A percentile compares a stretch with the other conserved stretches of the same genome.
Evolutionary conservation across 1,140 invertebrate species (phyloP).

Genomic region (Eubasilissa regina): DNA sequence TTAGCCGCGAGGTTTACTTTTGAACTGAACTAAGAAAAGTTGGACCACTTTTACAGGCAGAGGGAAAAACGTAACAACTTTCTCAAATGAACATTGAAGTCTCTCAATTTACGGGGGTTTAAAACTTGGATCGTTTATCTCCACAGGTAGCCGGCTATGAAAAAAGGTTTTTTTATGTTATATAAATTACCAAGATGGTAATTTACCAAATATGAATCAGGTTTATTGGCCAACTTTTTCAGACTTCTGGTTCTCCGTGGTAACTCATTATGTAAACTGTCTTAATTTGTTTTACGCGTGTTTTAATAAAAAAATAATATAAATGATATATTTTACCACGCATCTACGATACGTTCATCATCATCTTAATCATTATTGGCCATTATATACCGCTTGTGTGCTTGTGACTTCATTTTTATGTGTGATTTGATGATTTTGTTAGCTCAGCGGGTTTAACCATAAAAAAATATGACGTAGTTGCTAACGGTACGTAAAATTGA

Average conservation of each 20-base stretch:
- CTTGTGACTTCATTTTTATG: too few relatives aligned
- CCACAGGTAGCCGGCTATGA: constrained; percentile 4
- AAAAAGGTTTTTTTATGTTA: constrained; percentile 12
- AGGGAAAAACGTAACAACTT: constrained; percentile 20
- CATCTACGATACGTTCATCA: too few relatives aligned
- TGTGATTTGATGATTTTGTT: too few relatives aligned
- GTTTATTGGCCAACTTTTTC: constrained; percentile 19
- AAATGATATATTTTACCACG: too few relatives aligned
- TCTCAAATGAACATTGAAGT: constrained; percentile 35
- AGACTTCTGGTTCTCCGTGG: not conserved
- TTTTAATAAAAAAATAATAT: too few relatives aligned
- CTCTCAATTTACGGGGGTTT: constrained; percentile 18
- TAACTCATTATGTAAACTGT: too few relatives aligned
- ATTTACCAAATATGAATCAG: constrained; percentile 13
- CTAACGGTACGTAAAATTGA: too few relatives aligned
- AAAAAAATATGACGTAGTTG: too few relatives aligned
- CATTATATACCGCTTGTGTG: too few relatives aligned
- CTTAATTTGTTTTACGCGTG: too few relatives aligned
- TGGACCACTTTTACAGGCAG: not conserved
- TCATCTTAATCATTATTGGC: too few relatives aligned
- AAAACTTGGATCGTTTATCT: constrained; percentile 39
- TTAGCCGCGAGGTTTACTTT: constrained; percentile 17
- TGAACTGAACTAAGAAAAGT: constrained; percentile 13
- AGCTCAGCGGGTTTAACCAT: too few relatives aligned
- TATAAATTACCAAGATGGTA: constrained; percentile 21